These are phyloP conservation scores for Sarcophaga peregrina DNA, from an alignment of 1,140 invertebrate genomes.

Conservation along the genomic window DNA sequence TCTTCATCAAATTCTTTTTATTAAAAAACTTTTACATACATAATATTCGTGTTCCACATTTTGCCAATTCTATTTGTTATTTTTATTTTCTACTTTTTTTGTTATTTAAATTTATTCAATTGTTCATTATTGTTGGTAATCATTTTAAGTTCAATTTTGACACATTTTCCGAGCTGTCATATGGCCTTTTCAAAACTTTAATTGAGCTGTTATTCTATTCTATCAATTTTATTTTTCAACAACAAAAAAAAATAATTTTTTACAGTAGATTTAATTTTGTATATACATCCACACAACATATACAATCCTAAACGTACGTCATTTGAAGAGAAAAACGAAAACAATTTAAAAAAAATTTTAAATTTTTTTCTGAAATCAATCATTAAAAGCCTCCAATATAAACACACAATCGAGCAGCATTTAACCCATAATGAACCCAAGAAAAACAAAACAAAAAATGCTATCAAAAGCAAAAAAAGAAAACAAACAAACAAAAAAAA, in stretches of 20 bases:
- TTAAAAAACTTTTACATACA: no score
- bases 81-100: background rate
- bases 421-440: slow-evolving; percentile 9
- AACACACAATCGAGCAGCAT: background rate
- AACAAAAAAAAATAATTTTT: background rate
- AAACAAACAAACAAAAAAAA: background rate
- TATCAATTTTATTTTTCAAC: background rate
- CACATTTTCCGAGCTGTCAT: background rate
- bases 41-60: no score
- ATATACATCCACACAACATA: background rate
- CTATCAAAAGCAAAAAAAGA: background rate
- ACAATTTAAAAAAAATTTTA: background rate
- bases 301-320: background rate
- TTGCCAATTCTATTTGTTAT: no score
- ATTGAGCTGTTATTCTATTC: background rate
- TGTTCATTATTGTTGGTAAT: background rate
- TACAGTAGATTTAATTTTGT: no score
- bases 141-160: slow-evolving; percentile 11
- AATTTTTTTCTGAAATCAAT: background rate
- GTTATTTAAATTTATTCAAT: background rate
- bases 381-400: background rate
- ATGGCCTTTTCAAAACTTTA: background rate
- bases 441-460: no score
- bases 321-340: background rate
- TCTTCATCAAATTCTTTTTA: no score